Base-by-base conservation (phyloP, 2,888 invertebrate species). In the Carpatolechia fugitivella region DNA sequence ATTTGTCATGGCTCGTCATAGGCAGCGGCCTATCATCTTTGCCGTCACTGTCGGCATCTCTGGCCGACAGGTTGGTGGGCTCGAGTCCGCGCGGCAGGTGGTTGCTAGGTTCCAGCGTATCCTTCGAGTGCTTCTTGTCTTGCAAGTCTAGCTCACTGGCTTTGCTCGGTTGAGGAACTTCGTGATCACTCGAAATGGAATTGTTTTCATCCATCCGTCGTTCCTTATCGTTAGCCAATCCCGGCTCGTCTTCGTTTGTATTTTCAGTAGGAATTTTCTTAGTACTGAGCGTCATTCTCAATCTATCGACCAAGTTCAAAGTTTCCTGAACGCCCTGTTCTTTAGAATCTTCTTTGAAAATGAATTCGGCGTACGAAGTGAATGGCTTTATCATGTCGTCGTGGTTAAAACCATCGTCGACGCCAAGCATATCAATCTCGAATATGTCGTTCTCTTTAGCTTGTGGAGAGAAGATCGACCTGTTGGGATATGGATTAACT, bases 271-370 rank as follows among this genome's bases (percentile, higher is more conserved):
- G 91, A 14, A 93, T 92, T 77, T 94, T 95, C 72, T 94, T 94
- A 31, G 91, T 90, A 59, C 91, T 92, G 67, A 95, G 87, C 70
- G 94, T 93, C 91, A 94, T 92, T 49, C 97, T 91, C 14, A 97
- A 84, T 71, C 97, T 96, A 72, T 97, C 96, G 3, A 97, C 95
- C 29, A 97, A 89, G 82, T 96, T 94, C 58, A 95, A 85, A 0
- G 97, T 97, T 76, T 96, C 97, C 60, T 95, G 91, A 0, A 95
- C 95, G 65, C 95, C 95, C 66, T 90, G 92, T 76, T 97, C 97
- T 72, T 95, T 95, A 1, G 94, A 93, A 73, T 95, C 95, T 72
- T 95, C 95, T 71, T 94, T 94, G 70, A 94, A 93, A 60, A 94
- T 85, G 69, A 93, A 91, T 61, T 93, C 93, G 44, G 92, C 92